phyloP scores from a whole-genome alignment of 1,140 invertebrate species.

The Vollenhovia emeryi region DNA sequence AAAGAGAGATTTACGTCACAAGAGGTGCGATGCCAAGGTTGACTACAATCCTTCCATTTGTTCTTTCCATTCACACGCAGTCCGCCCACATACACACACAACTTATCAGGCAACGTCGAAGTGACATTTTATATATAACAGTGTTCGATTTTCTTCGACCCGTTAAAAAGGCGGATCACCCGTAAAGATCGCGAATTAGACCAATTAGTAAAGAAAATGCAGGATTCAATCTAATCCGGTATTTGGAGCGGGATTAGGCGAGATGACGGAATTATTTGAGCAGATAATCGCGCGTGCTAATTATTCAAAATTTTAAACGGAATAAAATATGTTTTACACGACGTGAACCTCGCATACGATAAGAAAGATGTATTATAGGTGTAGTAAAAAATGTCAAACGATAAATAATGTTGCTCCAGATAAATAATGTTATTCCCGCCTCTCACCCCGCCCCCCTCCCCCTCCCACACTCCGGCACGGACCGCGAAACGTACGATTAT shows the following conservation, averaged over 20 bases:
- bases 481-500: background rate
- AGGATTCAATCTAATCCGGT: background rate
- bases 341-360: background rate
- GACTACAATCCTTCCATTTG: conserved; percentile 63
- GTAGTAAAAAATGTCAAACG: conserved; percentile 12
- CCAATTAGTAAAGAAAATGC: background rate
- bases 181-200: background rate
- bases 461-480: background rate
- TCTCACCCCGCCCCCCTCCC: too few relatives aligned
- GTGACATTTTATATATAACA: background rate
- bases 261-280: background rate
- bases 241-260: background rate
- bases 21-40: conserved; percentile 56
- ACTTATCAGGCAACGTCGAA: background rate
- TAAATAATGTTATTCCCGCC: background rate
- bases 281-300: background rate
- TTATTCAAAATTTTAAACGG: background rate
- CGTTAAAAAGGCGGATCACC: background rate
- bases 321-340: background rate
- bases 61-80: conserved; percentile 27
- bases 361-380: background rate
- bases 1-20: conserved; percentile 41
- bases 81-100: background rate
- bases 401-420: background rate
- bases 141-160: conserved; percentile 6